Conservation (phyloP, 2,888 invertebrate genomes). For the Limenitis camilla region DNA sequence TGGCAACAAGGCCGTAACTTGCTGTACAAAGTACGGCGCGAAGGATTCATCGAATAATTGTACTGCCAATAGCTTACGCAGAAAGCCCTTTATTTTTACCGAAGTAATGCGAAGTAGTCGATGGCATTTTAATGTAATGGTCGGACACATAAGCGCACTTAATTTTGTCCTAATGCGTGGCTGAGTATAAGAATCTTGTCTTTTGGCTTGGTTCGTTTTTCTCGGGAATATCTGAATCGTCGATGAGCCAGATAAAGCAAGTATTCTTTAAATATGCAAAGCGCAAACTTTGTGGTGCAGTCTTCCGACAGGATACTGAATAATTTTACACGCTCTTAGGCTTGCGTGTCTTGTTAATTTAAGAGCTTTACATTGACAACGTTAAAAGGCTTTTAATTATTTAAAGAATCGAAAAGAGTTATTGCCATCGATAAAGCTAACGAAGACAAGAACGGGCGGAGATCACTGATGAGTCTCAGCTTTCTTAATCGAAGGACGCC, state of each 20-base stretch:
- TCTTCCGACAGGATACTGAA: conserved; percentile 65
- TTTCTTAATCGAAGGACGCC: conserved; percentile 8
- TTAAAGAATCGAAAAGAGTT: conserved; percentile 29
- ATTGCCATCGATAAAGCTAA: conserved; percentile 21
- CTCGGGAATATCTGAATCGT: conserved; percentile 62
- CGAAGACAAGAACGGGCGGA: conserved; percentile 7
- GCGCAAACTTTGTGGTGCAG: conserved; percentile 62
- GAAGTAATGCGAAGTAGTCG: conserved; percentile 53
- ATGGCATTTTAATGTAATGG: conserved; percentile 71
- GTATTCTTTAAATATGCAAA: conserved; percentile 72
- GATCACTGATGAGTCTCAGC: neutral
- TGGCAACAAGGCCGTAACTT: conserved; percentile 38
- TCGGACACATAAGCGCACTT: conserved; percentile 70
- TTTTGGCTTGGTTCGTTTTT: conserved; percentile 54
- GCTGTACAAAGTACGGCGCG: conserved; percentile 37
- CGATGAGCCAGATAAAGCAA: conserved; percentile 68
- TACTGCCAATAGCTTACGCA: conserved; percentile 50
- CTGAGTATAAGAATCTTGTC: conserved; percentile 51
- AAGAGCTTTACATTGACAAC: conserved; percentile 48
- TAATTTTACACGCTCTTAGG: conserved; percentile 72
- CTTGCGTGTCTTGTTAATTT: conserved; percentile 64
- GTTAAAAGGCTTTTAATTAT: conserved; percentile 44
- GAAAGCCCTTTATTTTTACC: conserved; percentile 47
- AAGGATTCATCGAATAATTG: conserved; percentile 59
- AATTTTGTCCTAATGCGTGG: conserved; percentile 70